Conservation (phyloP, 1,140 invertebrate genomes). For the Phymorhynchus buccinoides region DNA sequence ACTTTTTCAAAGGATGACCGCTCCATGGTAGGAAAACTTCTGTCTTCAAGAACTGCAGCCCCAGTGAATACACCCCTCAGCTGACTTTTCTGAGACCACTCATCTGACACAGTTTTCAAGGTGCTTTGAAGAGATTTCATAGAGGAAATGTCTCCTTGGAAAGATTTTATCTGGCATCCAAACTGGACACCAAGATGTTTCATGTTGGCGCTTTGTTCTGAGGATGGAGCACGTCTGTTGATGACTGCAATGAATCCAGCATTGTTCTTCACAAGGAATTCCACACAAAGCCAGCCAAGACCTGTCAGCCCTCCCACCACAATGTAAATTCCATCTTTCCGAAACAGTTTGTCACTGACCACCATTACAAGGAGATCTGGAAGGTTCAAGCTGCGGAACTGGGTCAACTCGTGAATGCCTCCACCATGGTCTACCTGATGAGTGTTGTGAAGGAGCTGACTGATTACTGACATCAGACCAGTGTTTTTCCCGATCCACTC, state of each 20-base stretch:
- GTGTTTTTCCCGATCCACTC: slow-evolving; percentile 22
- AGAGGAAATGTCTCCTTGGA: slow-evolving; percentile 53
- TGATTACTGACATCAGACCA: slow-evolving; percentile 4
- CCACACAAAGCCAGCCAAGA: slow-evolving; percentile 59
- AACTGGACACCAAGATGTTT: slow-evolving; percentile 32
- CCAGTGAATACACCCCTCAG: slow-evolving; percentile 61
- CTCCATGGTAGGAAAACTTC: slow-evolving; percentile 47
- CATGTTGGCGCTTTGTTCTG: slow-evolving; percentile 41
- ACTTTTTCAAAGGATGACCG: slow-evolving; percentile 47
- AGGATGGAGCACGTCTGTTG: slow-evolving; percentile 45
- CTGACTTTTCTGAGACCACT: slow-evolving; percentile 22
- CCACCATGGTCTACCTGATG: neutral
- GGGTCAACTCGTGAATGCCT: neutral
- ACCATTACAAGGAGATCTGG: slow-evolving; percentile 7
- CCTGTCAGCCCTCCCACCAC: slow-evolving; percentile 63
- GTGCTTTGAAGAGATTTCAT: slow-evolving; percentile 34
- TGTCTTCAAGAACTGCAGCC: slow-evolving; percentile 57
- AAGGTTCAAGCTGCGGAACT: neutral
- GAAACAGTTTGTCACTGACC: slow-evolving; percentile 37
- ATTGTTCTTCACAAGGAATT: slow-evolving; percentile 51
- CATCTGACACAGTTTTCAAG: slow-evolving; percentile 25
- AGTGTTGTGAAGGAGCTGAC: too few species aligned
- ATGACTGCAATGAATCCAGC: slow-evolving; percentile 53
- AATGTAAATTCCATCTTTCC: slow-evolving; percentile 51
- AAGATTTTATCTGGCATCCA: slow-evolving; percentile 42